Evolutionary conservation across 1,140 invertebrate genomes (phyloP).

Genomic region (Lepidurus couesii): DNA sequence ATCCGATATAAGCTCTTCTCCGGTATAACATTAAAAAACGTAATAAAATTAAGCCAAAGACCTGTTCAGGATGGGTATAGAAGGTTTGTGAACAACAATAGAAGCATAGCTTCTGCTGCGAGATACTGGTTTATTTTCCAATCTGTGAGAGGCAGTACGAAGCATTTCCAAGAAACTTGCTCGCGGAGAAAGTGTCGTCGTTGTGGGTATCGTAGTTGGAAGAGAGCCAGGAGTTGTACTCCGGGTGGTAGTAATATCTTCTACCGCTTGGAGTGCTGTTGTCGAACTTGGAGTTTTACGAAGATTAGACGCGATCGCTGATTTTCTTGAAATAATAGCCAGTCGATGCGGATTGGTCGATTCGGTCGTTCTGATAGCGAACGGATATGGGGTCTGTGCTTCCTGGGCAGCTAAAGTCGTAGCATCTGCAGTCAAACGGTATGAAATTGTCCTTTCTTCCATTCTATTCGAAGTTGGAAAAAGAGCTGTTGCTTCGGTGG

Average conservation of each 20-base stretch:
- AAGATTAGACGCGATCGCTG: background rate
- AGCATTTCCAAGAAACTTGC: background rate
- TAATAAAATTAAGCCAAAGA: background rate
- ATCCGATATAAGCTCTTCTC: no score
- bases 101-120: background rate
- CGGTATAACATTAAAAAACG: no score
- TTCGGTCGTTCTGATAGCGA: background rate
- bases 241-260: background rate
- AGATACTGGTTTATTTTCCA: background rate
- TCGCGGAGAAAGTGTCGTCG: background rate
- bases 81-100: background rate
- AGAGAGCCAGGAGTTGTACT: background rate
- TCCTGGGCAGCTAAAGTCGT: background rate
- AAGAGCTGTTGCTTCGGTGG: no score
- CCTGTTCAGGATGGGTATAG: background rate
- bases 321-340: background rate
- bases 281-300: background rate
- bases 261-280: background rate
- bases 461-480: no score
- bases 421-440: background rate
- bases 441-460: background rate
- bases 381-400: background rate
- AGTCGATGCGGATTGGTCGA: background rate
- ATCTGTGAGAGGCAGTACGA: background rate
- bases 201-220: background rate